Evolutionary conservation across 2,113 vertebrate species (phyloP).

Genomic region (Dermatemys mawii): DNA sequence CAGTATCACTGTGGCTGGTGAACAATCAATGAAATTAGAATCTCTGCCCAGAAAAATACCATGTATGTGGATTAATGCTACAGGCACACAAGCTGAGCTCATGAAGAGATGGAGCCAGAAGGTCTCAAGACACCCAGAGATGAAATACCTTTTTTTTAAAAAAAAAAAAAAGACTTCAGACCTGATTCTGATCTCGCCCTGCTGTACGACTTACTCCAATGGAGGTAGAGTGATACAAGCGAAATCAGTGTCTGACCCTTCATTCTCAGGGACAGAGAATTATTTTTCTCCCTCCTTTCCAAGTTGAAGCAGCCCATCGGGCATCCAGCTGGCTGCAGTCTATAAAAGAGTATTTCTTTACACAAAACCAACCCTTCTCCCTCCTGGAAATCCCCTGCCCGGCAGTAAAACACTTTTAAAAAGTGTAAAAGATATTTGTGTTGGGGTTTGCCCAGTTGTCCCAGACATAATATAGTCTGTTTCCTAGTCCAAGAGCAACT

Average conservation of each 20-base stretch:
- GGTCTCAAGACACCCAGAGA: constrained; percentile 18
- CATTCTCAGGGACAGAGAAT: constrained; percentile 56
- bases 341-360: constrained; percentile 56
- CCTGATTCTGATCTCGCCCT: constrained; percentile 58
- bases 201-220: constrained; percentile 35
- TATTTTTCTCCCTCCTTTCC: constrained; percentile 58
- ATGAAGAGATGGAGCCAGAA: constrained; percentile 56
- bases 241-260: constrained; percentile 49
- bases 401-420: constrained; percentile 68
- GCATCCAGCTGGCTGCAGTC: constrained; percentile 51
- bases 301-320: constrained; percentile 42
- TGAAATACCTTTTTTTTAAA: constrained; percentile 18
- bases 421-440: constrained; percentile 66
- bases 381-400: constrained; percentile 57
- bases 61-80: constrained; percentile 19
- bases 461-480: constrained; percentile 74
- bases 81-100: background rate
- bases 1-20: constrained; percentile 17
- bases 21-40: constrained; percentile 52
- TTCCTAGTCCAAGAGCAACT: constrained; percentile 69
- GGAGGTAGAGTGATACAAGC: background rate
- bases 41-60: constrained; percentile 68
- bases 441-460: constrained; percentile 73
- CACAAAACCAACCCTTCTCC: constrained; percentile 49
- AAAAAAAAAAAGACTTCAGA: background rate